phyloP scores from a whole-genome alignment of 2,797 vertebrate species.

The Crax fasciolata region DNA sequence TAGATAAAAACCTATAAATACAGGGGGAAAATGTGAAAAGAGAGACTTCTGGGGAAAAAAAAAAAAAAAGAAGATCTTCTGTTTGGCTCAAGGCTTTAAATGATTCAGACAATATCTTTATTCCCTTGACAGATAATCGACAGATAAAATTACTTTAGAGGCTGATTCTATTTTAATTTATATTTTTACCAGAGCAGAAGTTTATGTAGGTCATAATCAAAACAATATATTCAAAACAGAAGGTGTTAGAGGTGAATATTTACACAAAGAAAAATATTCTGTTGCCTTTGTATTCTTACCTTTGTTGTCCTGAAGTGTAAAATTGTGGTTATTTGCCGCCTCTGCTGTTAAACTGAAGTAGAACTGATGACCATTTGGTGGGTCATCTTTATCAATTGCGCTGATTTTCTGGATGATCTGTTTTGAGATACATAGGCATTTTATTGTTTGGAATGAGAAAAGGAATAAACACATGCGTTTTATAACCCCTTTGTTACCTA shows the following conservation, averaged over 20 bases:
- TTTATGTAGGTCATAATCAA: slow-evolving; percentile 20
- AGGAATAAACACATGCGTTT: neutral
- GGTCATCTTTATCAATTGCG: slow-evolving; percentile 93
- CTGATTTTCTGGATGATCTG: slow-evolving; percentile 97
- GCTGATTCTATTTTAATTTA: slow-evolving; percentile 62
- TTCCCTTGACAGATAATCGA: slow-evolving; percentile 65
- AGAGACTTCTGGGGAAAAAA: neutral
- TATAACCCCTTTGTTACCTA: neutral
- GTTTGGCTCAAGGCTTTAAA: slow-evolving; percentile 55
- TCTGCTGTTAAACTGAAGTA: slow-evolving; percentile 90
- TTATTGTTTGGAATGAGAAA: neutral
- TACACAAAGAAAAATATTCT: neutral
- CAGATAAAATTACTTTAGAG: slow-evolving; percentile 65
- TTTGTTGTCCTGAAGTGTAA: slow-evolving; percentile 95
- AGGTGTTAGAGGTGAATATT: neutral
- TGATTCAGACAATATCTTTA: slow-evolving; percentile 68
- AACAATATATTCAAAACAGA: neutral
- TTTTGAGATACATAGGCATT: neutral
- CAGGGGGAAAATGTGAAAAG: neutral
- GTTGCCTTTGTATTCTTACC: slow-evolving; percentile 77
- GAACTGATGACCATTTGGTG: slow-evolving; percentile 92
- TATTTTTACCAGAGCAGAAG: neutral
- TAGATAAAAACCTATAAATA: slow-evolving; percentile 32
- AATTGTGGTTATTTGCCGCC: slow-evolving; percentile 91
- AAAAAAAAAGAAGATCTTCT: neutral